Evolutionary conservation across 1,140 invertebrate genomes (phyloP).

Genomic region (Chlorops oryzae): DNA sequence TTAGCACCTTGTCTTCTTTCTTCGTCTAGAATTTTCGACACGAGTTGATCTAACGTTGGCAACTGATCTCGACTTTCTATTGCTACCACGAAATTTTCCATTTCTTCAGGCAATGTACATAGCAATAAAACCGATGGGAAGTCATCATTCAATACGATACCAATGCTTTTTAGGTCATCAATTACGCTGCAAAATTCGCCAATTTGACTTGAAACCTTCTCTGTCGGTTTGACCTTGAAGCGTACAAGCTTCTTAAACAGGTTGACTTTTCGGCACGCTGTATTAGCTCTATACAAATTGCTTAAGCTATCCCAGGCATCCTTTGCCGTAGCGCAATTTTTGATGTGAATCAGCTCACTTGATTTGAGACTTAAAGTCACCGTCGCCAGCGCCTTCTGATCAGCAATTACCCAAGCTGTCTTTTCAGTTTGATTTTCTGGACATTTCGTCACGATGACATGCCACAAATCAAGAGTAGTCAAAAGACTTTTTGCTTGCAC

Average conservation of each 20-base stretch:
- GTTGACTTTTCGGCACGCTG: conserved; percentile 8
- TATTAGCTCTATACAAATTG: conserved; percentile 4
- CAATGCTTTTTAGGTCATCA: conserved; percentile 9
- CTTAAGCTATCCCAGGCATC: conserved; percentile 7
- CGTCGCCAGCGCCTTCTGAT: conserved; percentile 9
- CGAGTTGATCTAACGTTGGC: conserved; percentile 9
- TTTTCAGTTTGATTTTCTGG: not conserved
- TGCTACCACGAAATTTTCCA: conserved; percentile 14
- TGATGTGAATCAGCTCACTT: conserved; percentile 9
- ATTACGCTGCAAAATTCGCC: conserved; percentile 8
- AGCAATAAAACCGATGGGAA: conserved; percentile 5
- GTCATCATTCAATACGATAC: conserved; percentile 6
- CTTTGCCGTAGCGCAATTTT: conserved; percentile 10
- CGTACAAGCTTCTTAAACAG: conserved; percentile 12
- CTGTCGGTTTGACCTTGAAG: conserved; percentile 3
- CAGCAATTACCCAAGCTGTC: not conserved
- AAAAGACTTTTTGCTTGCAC: conserved; percentile 9
- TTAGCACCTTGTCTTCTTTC: conserved; percentile 7
- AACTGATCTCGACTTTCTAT: conserved; percentile 11
- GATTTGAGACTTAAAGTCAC: conserved; percentile 11
- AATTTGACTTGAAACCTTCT: conserved; percentile 9
- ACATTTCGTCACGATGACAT: not conserved
- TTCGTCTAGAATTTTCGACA: conserved; percentile 11
- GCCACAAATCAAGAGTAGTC: conserved; percentile 8
- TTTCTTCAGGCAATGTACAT: conserved; percentile 12